These are phyloP conservation scores for Itoplectis maculator DNA, from an alignment of 2,888 invertebrate species.

Conservation along the genomic window DNA sequence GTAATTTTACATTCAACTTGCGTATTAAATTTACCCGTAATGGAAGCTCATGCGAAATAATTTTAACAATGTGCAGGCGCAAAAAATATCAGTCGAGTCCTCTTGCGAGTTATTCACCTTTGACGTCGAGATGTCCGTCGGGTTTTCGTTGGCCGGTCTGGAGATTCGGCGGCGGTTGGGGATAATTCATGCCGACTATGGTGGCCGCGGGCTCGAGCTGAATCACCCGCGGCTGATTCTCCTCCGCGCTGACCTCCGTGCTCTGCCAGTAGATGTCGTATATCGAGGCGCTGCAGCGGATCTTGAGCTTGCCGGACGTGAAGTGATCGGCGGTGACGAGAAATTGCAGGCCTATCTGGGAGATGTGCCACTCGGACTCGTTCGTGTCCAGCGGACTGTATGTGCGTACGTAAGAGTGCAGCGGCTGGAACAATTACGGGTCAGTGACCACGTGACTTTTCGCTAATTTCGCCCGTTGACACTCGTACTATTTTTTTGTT, in stretches of 20 bases:
- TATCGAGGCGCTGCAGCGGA: constrained; percentile 89
- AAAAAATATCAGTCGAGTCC: too few species aligned
- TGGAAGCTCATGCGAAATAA: too few species aligned
- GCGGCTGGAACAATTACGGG: constrained; percentile 71
- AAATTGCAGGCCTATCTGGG: constrained; percentile 86
- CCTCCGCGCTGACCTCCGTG: constrained; percentile 88
- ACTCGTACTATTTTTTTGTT: too few species aligned
- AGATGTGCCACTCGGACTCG: constrained; percentile 84
- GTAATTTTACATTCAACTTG: too few species aligned
- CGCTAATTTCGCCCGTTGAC: too few species aligned
- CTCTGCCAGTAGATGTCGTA: constrained; percentile 89
- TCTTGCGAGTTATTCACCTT: constrained; percentile 78
- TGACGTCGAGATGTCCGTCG: constrained; percentile 82
- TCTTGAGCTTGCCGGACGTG: constrained; percentile 86
- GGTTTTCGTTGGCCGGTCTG: constrained; percentile 83
- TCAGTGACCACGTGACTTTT: not conserved
- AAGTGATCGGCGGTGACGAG: constrained; percentile 86
- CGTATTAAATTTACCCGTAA: too few species aligned
- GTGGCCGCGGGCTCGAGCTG: constrained; percentile 79
- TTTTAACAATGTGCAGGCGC: too few species aligned
- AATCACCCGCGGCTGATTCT: constrained; percentile 84
- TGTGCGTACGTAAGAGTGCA: constrained; percentile 76
- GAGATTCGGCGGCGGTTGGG: constrained; percentile 83
- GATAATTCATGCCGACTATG: constrained; percentile 82
- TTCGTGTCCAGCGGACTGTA: constrained; percentile 79